A percentile compares a stretch with the other conserved stretches of the same genome.
Conservation (phyloP, 2,888 invertebrate species). For the Andrena bucephala region DNA sequence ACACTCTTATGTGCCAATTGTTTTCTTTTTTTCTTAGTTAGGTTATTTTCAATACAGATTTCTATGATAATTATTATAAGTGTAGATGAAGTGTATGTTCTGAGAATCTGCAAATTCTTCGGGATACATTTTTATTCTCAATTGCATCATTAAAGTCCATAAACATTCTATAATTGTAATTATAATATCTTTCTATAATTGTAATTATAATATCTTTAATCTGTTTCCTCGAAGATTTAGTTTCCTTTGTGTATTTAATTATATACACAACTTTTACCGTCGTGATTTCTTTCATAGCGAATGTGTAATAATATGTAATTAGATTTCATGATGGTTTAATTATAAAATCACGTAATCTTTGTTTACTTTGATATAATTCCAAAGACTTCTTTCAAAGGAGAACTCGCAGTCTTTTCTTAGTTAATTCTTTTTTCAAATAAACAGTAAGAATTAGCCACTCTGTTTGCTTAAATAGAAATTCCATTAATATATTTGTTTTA, state of each 20-base stretch:
- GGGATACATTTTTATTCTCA: background rate
- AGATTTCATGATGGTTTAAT: background rate
- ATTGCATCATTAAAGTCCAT: background rate
- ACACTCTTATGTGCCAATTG: conserved; percentile 12
- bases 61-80: conserved; percentile 2
- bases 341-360: background rate
- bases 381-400: background rate
- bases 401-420: background rate
- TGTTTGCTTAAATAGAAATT: background rate
- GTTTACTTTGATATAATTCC: background rate
- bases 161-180: conserved; percentile 22
- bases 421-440: conserved; percentile 8
- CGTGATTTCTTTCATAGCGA: background rate
- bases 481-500: background rate
- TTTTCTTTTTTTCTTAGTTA: conserved; percentile 20
- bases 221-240: background rate
- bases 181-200: conserved; percentile 24
- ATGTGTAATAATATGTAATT: background rate
- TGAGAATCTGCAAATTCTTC: background rate
- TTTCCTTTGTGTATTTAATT: background rate
- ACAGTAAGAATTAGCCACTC: background rate
- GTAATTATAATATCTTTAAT: background rate
- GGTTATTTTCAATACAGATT: conserved; percentile 37
- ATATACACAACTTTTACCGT: background rate
- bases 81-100: background rate